Base-by-base conservation (phyloP, 1,140 invertebrate genomes). In the Euschistus heros region DNA sequence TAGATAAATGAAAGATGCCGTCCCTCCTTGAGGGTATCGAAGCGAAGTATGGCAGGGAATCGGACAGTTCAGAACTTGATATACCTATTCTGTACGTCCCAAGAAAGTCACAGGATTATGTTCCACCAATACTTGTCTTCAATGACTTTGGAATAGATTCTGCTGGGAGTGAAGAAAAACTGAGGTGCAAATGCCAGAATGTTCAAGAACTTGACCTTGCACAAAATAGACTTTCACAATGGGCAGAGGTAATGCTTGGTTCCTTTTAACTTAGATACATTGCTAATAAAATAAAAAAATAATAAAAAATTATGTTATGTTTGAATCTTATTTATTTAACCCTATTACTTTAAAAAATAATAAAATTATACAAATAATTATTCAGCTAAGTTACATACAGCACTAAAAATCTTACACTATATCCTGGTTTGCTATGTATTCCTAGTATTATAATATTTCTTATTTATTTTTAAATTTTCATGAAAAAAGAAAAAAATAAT, bases 201-300 rank as follows among this genome's bases (percentile, higher is more conserved):
- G 92, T 95, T 2, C 84, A 89, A 69, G 92, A 95, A 77, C 79
- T 96, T 54, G 92, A 95, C 74, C 78, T 96, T 54, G 92, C 91
- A 14, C 90, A 92, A 72, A 96, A 96, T 76, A 87, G 88, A 72
- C 78, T 96, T 8, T 84, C 82, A 55, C 82, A 90, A 70, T 93
- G 92, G 89, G 78, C 82, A 68, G 91, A 95, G 79, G 86, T 88
- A 78, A 76, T 1, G 5, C 13, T 10, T 37, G 8, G 13, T 37
- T 37, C 33, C 33, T 10, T 37, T 10, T 37, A 10, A 10, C 27
- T 30, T 4, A 7, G 7, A 30, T 30, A 7, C 7, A 4, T 30
- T 30, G 7, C 33, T 37, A 37, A 37, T 37, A 37, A 4, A 6
- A 10, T 37, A 13, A 13, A 37, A 13, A 13, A 37, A n/a, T n/a